phyloP scores from a whole-genome alignment of 2,888 invertebrate species.

The Apodemia zela region DNA sequence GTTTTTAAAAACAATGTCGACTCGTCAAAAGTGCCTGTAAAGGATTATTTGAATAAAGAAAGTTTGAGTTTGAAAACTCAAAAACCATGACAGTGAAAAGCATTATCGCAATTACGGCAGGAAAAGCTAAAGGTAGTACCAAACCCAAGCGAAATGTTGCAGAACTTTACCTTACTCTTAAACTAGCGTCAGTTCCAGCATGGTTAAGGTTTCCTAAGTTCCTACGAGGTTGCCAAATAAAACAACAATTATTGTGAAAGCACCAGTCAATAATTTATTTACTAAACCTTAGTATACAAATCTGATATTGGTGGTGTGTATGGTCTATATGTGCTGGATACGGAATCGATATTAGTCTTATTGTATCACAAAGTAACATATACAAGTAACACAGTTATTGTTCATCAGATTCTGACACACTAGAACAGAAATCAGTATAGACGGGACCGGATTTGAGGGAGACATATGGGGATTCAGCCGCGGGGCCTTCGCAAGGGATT shows the following conservation, averaged over 20 bases:
- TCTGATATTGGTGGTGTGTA: slow-evolving; percentile 49
- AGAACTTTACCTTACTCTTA: neutral
- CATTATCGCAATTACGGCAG: too few relatives aligned
- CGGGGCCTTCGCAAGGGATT: too few relatives aligned
- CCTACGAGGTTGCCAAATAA: slow-evolving; percentile 47
- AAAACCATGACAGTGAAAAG: too few relatives aligned
- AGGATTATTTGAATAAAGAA: too few relatives aligned
- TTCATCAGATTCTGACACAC: neutral
- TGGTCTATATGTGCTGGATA: slow-evolving; percentile 32
- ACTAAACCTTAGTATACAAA: slow-evolving; percentile 74
- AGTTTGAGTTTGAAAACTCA: too few relatives aligned
- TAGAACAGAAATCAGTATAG: neutral
- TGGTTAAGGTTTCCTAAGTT: neutral
- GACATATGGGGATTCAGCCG: too few relatives aligned
- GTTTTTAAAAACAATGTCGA: too few relatives aligned
- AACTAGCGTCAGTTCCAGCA: neutral
- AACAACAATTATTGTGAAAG: slow-evolving; percentile 76
- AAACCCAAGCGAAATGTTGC: too few relatives aligned
- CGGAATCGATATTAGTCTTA: slow-evolving; percentile 19
- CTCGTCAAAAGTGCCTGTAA: too few relatives aligned
- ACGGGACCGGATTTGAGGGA: neutral
- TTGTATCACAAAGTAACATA: slow-evolving; percentile 25
- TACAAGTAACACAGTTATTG: slow-evolving; percentile 7
- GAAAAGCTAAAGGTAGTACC: too few relatives aligned
- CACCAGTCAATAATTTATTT: slow-evolving; percentile 80